Evolutionary conservation across 2,797 vertebrate genomes (phyloP), one percentile per base, ranked within the genome.

Genomic region (Chloroceryle inda): DNA sequence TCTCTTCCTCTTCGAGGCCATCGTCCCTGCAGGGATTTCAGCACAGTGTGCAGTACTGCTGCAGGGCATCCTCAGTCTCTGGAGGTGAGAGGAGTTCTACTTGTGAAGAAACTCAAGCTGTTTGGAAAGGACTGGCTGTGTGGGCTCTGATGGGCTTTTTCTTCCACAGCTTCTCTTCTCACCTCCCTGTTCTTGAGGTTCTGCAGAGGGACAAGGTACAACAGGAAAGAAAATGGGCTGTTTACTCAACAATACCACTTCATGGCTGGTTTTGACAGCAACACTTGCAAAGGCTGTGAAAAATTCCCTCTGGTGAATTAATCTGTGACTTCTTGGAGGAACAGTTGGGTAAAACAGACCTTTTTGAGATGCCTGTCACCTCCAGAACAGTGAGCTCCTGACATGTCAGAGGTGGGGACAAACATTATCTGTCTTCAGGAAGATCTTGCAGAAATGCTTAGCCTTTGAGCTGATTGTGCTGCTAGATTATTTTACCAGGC

Each of bases 31-130:
- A 1, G 77, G 66, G 58, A 44, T 15, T 26, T 11, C 55, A 3
- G 74, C 64, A 2, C 67, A 33, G 88, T 1, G 86, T 68, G 88
- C 84, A 85, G n/a, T 6, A 6, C 75, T 8, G 90, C 95, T 18
- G 87, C 87, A 52, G 94, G 91, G 76, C 94, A 88, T 78, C 94
- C 21, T 64, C 80, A 22, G 24, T 4, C 94, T 55, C 89, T 22
- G 62, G 82, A 59, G 91, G 59, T 4, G 0, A 47, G 17, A 13
- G 44, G 14, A 79, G 84, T 69, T 55, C 22, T 47, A 5, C 69
- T 73, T 37, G 92, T 18, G 58, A 45, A 62, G 69, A 59, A 91
- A 16, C 31, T 44, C 91, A 75, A 66, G 87, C 89, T 95, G 85
- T 42, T 44, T 17, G 56, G 40, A 74, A 61, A 49, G 16, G 26